Evolutionary conservation across 2,113 vertebrate species (phyloP).

Genomic region (Canis aureus): DNA sequence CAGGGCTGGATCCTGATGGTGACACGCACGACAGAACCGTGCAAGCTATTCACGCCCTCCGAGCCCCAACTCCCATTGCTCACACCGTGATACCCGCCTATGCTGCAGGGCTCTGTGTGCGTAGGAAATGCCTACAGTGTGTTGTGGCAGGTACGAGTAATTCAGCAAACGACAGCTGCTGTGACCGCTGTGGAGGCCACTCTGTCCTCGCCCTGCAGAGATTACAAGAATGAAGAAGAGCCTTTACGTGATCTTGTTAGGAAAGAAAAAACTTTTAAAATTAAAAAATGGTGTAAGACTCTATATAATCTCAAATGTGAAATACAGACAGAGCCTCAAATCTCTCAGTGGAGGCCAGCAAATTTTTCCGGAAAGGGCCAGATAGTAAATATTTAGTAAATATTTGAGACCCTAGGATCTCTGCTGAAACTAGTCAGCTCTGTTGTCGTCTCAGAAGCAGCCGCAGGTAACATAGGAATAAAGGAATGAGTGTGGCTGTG

Average conservation of each 20-base stretch:
- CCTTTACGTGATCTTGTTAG: neutral
- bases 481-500: neutral
- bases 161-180: neutral
- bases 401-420: neutral
- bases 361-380: conserved; percentile 10
- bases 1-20: neutral
- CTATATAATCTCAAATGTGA: neutral
- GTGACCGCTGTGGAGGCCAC: neutral
- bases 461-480: neutral
- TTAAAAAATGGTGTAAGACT: neutral
- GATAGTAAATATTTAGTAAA: conserved; percentile 1
- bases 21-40: neutral
- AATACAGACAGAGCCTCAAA: neutral
- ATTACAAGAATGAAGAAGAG: conserved; percentile 18
- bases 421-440: neutral
- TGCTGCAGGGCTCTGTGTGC: neutral
- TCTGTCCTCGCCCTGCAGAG: neutral
- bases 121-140: neutral
- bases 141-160: neutral
- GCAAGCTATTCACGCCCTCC: neutral
- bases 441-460: neutral
- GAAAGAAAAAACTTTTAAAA: neutral
- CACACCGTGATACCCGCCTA: neutral
- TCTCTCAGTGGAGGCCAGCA: neutral
- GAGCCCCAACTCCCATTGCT: neutral